phyloP scores from a whole-genome alignment of 2,797 vertebrate species.

The Notamacropus eugenii region DNA sequence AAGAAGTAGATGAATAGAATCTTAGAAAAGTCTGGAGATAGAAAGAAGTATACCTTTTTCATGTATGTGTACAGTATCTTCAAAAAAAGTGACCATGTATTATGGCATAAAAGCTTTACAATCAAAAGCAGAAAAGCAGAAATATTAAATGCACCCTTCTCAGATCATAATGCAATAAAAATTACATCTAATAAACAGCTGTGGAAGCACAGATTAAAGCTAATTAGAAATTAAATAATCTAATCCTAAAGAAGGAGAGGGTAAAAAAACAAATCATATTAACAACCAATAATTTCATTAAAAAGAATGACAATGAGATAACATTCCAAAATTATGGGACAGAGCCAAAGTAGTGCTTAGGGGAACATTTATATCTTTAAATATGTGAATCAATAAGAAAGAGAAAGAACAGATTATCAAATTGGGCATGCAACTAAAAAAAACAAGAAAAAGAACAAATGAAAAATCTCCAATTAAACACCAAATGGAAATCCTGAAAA shows the following conservation, averaged over 20 bases:
- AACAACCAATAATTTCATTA: background rate
- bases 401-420: background rate
- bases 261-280: background rate
- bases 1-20: background rate
- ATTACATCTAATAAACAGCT: background rate
- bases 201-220: background rate
- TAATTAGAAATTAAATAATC: background rate
- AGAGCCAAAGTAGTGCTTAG: background rate
- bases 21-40: background rate
- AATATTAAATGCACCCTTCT: background rate
- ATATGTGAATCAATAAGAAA: background rate
- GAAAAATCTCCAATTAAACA: background rate
- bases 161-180: background rate
- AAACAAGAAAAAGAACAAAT: background rate
- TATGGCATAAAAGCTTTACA: background rate
- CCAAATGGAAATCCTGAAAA: background rate
- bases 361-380: background rate
- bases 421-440: background rate
- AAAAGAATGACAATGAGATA: background rate
- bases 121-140: background rate
- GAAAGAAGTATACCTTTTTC: background rate
- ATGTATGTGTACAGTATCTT: background rate
- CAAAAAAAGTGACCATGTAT: background rate
- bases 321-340: background rate
- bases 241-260: background rate